Evolutionary conservation across 2,113 vertebrate genomes (phyloP), one percentile per base, ranked within the genome.

Genomic region (Anoura caudifer): DNA sequence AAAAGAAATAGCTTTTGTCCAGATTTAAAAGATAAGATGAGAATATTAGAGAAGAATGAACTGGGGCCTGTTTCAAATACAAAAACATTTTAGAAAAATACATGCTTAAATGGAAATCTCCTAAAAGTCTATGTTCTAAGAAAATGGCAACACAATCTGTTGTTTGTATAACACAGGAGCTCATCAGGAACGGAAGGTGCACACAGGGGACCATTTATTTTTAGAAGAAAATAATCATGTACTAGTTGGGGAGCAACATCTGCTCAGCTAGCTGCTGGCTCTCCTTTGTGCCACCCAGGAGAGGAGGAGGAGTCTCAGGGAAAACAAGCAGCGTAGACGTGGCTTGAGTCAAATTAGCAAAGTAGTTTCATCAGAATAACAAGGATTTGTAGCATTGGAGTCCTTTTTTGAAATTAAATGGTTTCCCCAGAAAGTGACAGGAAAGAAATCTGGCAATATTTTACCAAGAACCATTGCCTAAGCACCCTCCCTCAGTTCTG

Each of bases 101-200:
- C 0, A 82, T 75, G 76, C 22, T 95, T 94, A 75, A n/a, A 26
- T 0, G 43, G 81, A 85, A 94, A 88, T 84, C 2, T 92, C 67
- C 73, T 96, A 88, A 96, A 97, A 79, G 26, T 83, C 91, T 97
- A 79, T 95, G 94, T 92, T 84, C 45, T 83, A 95, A 87, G 95
- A 41, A 83, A 92, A 20, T 2, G 50, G 45, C 36, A 90, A n/a
- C 5, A 4, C 92, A 97, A 96, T 98, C 98, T 98, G 94, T 84
- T 97, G 87, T 98, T 98, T 97, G 79, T 75, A 75, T 16, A 86
- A 56, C 15, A 73, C 70, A 83, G 19, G 79, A 63, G 45, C 63
- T 87, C 82, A 82, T 94, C 38, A 59, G 75, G 84, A 65, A 12
- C 36, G 17, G 52, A 92, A 91, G 65, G 47, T 91, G 24, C 70